A percentile compares a stretch with the other conserved stretches of the same genome.
Conservation (phyloP, 2,797 vertebrate genomes). For the Echeneis naucrates region DNA sequence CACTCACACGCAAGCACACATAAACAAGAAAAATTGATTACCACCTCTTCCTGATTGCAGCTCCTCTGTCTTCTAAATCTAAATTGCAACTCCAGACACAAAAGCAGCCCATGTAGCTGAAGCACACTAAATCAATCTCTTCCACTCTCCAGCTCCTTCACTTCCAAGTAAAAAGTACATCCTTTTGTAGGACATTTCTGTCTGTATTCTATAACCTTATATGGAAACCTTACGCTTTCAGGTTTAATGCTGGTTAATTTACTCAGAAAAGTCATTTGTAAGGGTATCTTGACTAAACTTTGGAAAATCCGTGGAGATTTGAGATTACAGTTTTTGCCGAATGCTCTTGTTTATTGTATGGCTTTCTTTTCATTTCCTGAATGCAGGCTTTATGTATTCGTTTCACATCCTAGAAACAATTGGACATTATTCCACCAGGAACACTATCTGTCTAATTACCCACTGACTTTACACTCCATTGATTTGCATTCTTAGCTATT, state of each 20-base stretch:
- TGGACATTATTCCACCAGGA: conserved; percentile 84
- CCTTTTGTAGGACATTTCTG: conserved; percentile 41
- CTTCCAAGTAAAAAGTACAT: conserved; percentile 66
- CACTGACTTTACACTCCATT: conserved; percentile 86
- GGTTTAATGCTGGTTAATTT: conserved; percentile 26
- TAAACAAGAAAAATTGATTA: conserved; percentile 82
- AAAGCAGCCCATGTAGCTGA: conserved; percentile 72
- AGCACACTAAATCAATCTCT: conserved; percentile 78
- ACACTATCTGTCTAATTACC: conserved; percentile 88
- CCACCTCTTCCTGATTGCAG: conserved; percentile 82
- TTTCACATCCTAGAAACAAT: conserved; percentile 68
- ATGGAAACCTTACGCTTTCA: conserved; percentile 8
- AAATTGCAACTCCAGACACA: conserved; percentile 82
- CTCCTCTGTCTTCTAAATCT: conserved; percentile 82
- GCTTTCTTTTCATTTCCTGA: conserved; percentile 8
- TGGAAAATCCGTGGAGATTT: conserved; percentile 19
- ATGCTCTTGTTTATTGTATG: conserved; percentile 26
- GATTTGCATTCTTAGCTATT: conserved; percentile 90
- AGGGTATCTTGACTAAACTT: conserved; percentile 13
- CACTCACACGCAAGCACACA: conserved; percentile 21
- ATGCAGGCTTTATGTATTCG: conserved; percentile 49
- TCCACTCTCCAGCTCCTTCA: conserved; percentile 54
- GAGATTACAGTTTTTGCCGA: conserved; percentile 17
- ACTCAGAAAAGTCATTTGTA: not conserved
- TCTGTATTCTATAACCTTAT: conserved; percentile 41